Percentiles rank a stretch among this genome's conserved stretches.
These are phyloP conservation scores for Ips typographus DNA, from an alignment of 1,140 invertebrate genomes.

Conservation along the genomic window DNA sequence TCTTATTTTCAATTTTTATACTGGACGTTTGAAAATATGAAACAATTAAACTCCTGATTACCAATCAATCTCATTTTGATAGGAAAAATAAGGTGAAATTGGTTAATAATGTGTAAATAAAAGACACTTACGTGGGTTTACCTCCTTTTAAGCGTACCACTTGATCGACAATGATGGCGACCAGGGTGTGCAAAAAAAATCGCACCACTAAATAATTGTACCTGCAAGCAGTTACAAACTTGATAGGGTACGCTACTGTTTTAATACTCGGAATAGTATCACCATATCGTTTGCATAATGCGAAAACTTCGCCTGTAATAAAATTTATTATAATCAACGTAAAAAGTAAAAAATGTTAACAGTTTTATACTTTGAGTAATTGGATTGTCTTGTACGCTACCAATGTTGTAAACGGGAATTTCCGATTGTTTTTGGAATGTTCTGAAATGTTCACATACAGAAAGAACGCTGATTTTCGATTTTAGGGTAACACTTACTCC, in stretches of 20 bases:
- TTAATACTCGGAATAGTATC: conserved; percentile 16
- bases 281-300: background rate
- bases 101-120: background rate
- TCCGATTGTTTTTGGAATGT: conserved; percentile 10
- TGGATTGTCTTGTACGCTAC: conserved; percentile 17
- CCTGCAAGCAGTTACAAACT: conserved; percentile 34
- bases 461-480: too few relatives aligned
- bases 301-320: conserved; percentile 21
- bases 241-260: conserved; percentile 36
- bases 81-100: too few relatives aligned
- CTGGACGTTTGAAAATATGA: too few relatives aligned
- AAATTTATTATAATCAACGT: background rate
- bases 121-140: conserved; percentile 58
- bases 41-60: too few relatives aligned
- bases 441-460: conserved; percentile 1
- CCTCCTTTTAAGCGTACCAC: conserved; percentile 57
- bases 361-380: conserved; percentile 9
- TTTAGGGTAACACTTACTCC: conserved; percentile 26
- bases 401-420: conserved; percentile 20
- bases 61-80: too few relatives aligned
- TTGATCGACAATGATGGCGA: conserved; percentile 60
- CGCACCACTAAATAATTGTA: conserved; percentile 48
- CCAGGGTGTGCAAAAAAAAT: conserved; percentile 60
- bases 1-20: too few relatives aligned
- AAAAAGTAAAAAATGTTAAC: background rate